Conservation (phyloP, 1,140 invertebrate genomes). For the Bombus fervidus region DNA sequence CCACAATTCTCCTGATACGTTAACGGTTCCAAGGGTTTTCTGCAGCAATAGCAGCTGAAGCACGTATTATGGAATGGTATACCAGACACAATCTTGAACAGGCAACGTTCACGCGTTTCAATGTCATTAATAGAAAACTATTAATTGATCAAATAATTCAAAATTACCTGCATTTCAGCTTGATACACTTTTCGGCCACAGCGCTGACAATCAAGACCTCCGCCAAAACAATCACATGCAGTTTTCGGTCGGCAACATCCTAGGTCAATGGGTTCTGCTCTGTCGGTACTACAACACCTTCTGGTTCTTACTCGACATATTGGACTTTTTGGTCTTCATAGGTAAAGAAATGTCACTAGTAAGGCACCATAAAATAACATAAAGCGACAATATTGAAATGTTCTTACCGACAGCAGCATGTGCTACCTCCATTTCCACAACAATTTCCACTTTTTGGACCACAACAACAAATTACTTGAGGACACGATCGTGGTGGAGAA, state of each 20-base stretch:
- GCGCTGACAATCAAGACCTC: conserved; percentile 74
- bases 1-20: conserved; percentile 81
- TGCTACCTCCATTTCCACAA: conserved; percentile 37
- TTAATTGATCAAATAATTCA: conserved; percentile 10
- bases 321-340: conserved; percentile 55
- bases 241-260: conserved; percentile 56
- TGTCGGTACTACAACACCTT: conserved; percentile 37
- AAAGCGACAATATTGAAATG: background rate
- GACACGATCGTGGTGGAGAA: conserved; percentile 55
- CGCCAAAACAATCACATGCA: conserved; percentile 74
- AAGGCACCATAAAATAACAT: background rate
- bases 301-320: conserved; percentile 28
- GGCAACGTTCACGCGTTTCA: background rate
- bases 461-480: conserved; percentile 58
- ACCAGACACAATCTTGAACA: conserved; percentile 74
- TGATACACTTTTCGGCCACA: conserved; percentile 78
- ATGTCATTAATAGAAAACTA: background rate
- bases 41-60: conserved; percentile 83
- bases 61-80: conserved; percentile 81
- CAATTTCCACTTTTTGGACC: conserved; percentile 32
- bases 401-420: conserved; percentile 62
- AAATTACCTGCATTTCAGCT: conserved; percentile 76
- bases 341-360: conserved; percentile 37
- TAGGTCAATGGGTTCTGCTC: conserved; percentile 5
- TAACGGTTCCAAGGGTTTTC: conserved; percentile 80